A percentile compares a stretch with the other conserved stretches of the same genome.
phyloP scores from a whole-genome alignment of 2,888 invertebrate genomes.

The Melanophora roralis region DNA sequence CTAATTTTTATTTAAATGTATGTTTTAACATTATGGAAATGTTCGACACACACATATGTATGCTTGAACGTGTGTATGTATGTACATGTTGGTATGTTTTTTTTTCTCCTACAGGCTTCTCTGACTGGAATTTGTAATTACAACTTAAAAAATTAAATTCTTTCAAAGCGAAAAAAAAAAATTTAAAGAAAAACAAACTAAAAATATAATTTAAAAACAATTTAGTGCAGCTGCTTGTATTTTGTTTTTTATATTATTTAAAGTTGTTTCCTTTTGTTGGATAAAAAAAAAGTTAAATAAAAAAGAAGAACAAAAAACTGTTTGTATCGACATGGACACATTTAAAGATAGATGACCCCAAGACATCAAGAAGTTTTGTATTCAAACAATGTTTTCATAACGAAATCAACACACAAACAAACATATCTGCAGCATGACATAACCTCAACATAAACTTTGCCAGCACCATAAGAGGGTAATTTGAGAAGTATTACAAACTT shows the following conservation, averaged over 20 bases:
- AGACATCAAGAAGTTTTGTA: constrained; percentile 26
- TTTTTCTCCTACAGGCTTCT: constrained; percentile 4
- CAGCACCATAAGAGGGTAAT: no score
- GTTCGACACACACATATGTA: no score
- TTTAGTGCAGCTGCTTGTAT: constrained; percentile 38
- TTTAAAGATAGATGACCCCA: no score
- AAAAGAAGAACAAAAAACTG: no score
- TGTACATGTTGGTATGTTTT: background rate
- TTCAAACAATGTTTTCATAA: constrained; percentile 44
- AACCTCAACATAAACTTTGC: no score
- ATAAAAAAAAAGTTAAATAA: no score
- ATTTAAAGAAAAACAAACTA: background rate
- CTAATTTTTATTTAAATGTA: no score
- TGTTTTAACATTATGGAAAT: no score
- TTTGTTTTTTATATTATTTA: constrained; percentile 6
- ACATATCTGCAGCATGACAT: constrained; percentile 9
- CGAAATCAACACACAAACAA: background rate
- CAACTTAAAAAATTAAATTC: no score
- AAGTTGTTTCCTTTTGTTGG: background rate
- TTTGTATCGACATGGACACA: no score
- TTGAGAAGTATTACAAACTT: no score
- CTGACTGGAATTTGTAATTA: constrained; percentile 42
- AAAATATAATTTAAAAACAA: constrained; percentile 36
- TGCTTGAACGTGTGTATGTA: background rate
- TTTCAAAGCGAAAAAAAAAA: background rate